Evolutionary conservation across 1,140 invertebrate genomes (phyloP), one percentile per base, ranked within the genome.

Genomic region (Drosophila ercepeae): DNA sequence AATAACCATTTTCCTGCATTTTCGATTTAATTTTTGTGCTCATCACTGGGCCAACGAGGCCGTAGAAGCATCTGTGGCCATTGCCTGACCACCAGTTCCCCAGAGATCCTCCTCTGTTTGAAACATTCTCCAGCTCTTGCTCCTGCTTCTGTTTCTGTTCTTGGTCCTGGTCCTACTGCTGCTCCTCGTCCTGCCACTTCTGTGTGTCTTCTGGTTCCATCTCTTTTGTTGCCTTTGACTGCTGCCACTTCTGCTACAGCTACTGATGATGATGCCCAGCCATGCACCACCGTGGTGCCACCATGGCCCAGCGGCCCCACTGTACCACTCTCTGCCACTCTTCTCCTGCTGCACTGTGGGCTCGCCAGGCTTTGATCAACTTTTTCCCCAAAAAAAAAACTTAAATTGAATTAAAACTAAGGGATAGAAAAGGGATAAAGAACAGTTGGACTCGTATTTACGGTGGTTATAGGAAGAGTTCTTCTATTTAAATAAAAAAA

Each of bases 21-120:
- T 84, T 86, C 81, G 79, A 84, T 84, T 86, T 79, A 86, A 81
- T 86, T 76, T 86, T 64, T 75, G 61, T 78, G 75, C 75, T 83
- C 79, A 78, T 83, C 78, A 83, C 78, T 52, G 73, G 45, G 50
- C 46, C 65, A 27, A 32, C 25, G 59, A 11, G 55, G 45, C 44
- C 36, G 16, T 14, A 18, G 44, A 29, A 78, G 74, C 75, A 83
- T 34, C 75, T 81, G 71, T 78, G 67, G 51, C 55, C 69, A 51
- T 44, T 45, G 69, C 50, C 69, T 79, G 76, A 75, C 76, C 79
- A 75, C 54, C 60, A 16, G 34, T 25, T 79, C 67, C 71, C 76
- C 79, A 67, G 70, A 55, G 45, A 74, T 61, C 42, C 49, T 63
- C 55, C 55, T 70, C 53, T 34, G 34, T 34, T 57, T 34, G 53